Evolutionary conservation across 2,113 vertebrate species (phyloP).

Genomic region (Microtus richardsoni): DNA sequence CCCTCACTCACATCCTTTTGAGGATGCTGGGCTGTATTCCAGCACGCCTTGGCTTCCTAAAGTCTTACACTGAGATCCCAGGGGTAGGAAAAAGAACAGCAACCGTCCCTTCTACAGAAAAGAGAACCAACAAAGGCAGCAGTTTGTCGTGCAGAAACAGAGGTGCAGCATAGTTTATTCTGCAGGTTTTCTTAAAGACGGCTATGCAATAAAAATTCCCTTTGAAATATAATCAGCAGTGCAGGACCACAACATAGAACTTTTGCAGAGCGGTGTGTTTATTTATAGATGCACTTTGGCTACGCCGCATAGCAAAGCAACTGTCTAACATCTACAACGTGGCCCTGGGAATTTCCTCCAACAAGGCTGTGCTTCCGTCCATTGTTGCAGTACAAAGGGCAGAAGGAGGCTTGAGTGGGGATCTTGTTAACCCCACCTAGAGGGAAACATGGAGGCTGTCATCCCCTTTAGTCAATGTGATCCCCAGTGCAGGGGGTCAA

Average conservation of each 20-base stretch:
- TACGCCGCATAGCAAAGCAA: slow-evolving; percentile 78
- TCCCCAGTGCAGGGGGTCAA: slow-evolving; percentile 29
- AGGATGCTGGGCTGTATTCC: background rate
- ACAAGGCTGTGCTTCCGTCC: slow-evolving; percentile 85
- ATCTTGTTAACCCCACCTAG: slow-evolving; percentile 60
- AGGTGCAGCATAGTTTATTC: background rate
- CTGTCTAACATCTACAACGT: slow-evolving; percentile 83
- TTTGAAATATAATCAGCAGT: slow-evolving; percentile 54
- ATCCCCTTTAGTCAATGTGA: background rate
- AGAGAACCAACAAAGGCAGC: background rate
- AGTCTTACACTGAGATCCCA: background rate
- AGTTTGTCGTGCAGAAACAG: background rate
- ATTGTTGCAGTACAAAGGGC: slow-evolving; percentile 87
- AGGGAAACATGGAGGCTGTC: slow-evolving; percentile 55
- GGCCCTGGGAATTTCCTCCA: slow-evolving; percentile 89
- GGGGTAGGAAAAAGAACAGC: background rate
- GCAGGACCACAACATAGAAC: background rate
- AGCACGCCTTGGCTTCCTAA: background rate
- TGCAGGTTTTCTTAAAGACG: slow-evolving; percentile 44
- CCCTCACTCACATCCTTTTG: background rate
- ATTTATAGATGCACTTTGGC: slow-evolving; percentile 75
- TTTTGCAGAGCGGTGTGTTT: slow-evolving; percentile 51
- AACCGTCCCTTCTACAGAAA: background rate
- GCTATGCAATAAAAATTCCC: background rate
- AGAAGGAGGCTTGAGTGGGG: slow-evolving; percentile 70